Conservation (phyloP, 2,113 vertebrate genomes). For the Cisticola juncidis region DNA sequence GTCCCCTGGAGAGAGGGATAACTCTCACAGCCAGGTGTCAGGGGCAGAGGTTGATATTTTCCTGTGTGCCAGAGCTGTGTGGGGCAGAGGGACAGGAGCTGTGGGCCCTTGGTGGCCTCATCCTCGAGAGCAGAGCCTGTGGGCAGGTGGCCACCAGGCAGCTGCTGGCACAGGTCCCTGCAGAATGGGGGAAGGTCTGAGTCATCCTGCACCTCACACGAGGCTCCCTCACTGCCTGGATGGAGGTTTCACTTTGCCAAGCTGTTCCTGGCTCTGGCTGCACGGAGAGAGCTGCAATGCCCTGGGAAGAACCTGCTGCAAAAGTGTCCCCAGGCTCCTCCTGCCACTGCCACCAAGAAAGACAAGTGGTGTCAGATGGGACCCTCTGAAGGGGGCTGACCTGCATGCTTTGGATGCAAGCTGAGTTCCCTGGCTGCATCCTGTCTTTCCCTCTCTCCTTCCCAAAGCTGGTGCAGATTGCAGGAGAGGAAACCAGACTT, state of each 20-base stretch:
- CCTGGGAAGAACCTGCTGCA: background rate
- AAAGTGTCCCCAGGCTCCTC: background rate
- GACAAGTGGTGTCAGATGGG: accelerated
- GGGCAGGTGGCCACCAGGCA: background rate
- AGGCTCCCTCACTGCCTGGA: background rate
- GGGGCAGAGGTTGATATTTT: background rate
- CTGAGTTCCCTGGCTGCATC: background rate
- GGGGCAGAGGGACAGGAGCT: background rate
- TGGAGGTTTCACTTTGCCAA: background rate
- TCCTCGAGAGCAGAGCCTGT: background rate
- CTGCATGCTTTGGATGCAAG: background rate
- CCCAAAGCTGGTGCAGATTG: background rate
- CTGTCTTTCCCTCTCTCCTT: background rate
- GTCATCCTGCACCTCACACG: background rate
- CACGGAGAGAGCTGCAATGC: background rate
- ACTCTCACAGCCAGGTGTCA: background rate
- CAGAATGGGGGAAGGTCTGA: conserved; percentile 19
- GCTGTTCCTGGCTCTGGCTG: background rate
- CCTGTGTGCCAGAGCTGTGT: background rate
- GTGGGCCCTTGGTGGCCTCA: background rate
- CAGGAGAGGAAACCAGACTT: background rate
- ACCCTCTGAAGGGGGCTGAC: background rate
- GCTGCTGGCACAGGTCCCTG: background rate
- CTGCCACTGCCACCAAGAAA: background rate
- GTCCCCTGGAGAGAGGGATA: background rate